Evolutionary conservation across 2,113 vertebrate genomes (phyloP).

Genomic region (Serinus canaria): DNA sequence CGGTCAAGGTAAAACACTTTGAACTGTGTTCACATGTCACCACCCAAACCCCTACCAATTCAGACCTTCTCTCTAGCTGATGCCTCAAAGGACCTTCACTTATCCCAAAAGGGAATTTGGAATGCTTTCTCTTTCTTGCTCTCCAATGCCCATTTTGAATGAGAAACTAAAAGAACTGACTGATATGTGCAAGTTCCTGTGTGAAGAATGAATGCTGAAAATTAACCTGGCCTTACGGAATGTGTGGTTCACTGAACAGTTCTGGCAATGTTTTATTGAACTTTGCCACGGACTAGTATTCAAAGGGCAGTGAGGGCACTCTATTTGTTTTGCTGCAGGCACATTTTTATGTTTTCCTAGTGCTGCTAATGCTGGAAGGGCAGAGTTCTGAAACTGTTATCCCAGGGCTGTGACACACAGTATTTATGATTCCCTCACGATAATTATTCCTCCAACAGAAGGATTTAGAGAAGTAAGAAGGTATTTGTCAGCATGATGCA

Average conservation of each 20-base stretch:
- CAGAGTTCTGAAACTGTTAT: background rate
- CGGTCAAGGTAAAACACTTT: constrained; percentile 75
- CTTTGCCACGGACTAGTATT: background rate
- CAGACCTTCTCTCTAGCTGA: background rate
- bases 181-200: fast-evolving
- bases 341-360: background rate
- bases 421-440: background rate
- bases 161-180: background rate
- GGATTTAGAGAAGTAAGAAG: background rate
- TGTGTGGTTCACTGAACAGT: background rate
- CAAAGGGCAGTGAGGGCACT: background rate
- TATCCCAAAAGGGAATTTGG: background rate
- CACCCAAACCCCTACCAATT: background rate
- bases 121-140: background rate
- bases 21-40: background rate
- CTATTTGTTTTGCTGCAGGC: background rate
- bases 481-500: background rate
- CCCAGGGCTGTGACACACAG: background rate
- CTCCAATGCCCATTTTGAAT: background rate
- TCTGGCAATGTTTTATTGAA: background rate
- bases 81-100: background rate
- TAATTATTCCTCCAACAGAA: background rate
- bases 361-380: background rate
- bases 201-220: background rate
- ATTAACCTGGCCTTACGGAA: background rate